phyloP scores from a whole-genome alignment of 2,113 vertebrate genomes.

The Cebidichthys violaceus region DNA sequence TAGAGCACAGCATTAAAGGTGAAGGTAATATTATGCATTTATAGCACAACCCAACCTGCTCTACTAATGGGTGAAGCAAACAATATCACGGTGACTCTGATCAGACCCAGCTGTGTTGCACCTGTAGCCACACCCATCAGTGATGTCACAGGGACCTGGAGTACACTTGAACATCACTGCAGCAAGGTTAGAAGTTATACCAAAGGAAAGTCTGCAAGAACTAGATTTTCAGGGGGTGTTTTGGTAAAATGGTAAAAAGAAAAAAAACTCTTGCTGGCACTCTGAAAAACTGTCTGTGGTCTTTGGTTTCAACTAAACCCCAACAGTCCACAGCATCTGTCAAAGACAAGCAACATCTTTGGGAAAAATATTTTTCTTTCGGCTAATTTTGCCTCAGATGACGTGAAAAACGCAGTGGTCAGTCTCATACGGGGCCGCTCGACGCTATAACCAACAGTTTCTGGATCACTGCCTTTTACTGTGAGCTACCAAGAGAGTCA shows the following conservation, averaged over 20 bases:
- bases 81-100: neutral
- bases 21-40: neutral
- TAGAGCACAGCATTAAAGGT: neutral
- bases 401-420: neutral
- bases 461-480: neutral
- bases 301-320: conserved; percentile 64
- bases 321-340: conserved; percentile 29
- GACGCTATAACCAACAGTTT: neutral
- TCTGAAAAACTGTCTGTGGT: conserved; percentile 32
- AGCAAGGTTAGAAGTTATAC: neutral
- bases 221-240: neutral
- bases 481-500: neutral
- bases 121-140: neutral
- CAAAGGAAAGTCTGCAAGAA: neutral
- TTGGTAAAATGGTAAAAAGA: neutral
- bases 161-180: neutral
- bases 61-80: neutral
- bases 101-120: neutral
- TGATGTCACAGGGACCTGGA: neutral
- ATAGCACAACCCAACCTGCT: neutral
- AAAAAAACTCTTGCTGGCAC: conserved; percentile 8
- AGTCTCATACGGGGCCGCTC: neutral
- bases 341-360: conserved; percentile 40
- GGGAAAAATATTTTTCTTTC: neutral
- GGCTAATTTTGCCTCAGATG: neutral